phyloP scores from a whole-genome alignment of 1,140 invertebrate species.

The Drosophila murphyi region DNA sequence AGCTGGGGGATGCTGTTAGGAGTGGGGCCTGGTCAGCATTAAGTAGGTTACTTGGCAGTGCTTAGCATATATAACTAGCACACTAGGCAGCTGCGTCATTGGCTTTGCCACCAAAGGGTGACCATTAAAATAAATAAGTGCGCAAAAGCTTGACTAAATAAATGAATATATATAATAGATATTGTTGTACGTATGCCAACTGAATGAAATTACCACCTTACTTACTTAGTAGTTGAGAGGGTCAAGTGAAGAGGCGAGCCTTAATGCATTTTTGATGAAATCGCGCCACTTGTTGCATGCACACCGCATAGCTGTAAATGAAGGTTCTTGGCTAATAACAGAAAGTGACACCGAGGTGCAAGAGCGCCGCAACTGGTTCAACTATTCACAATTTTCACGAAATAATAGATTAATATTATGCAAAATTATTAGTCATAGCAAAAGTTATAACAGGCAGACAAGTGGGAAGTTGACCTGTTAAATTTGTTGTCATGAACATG shows the following conservation, averaged over 20 bases:
- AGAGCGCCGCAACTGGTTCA: too few species aligned
- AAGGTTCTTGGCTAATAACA: constrained; percentile 9
- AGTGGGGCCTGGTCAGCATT: constrained; percentile 29
- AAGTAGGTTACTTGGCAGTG: constrained; percentile 79
- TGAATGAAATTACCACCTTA: constrained; percentile 27
- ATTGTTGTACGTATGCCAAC: constrained; percentile 29
- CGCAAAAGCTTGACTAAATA: constrained; percentile 18
- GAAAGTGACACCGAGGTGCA: too few species aligned
- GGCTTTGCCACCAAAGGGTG: constrained; percentile 52
- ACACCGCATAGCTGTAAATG: background rate
- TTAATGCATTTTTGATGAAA: constrained; percentile 24
- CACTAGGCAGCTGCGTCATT: constrained; percentile 53
- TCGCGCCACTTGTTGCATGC: constrained; percentile 27
- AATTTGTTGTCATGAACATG: too few species aligned
- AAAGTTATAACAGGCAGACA: too few species aligned
- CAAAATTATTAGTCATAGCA: too few species aligned
- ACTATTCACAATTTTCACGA: too few species aligned
- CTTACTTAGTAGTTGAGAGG: constrained; percentile 17
- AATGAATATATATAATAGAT: constrained; percentile 9
- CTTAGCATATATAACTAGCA: constrained; percentile 76
- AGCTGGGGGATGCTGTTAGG: background rate
- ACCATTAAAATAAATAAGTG: constrained; percentile 66
- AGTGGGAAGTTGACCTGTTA: too few species aligned
- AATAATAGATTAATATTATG: too few species aligned
- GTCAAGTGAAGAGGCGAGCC: constrained; percentile 14